phyloP scores from a whole-genome alignment of 2,888 invertebrate genomes.

The Drosophila maculinotata region DNA sequence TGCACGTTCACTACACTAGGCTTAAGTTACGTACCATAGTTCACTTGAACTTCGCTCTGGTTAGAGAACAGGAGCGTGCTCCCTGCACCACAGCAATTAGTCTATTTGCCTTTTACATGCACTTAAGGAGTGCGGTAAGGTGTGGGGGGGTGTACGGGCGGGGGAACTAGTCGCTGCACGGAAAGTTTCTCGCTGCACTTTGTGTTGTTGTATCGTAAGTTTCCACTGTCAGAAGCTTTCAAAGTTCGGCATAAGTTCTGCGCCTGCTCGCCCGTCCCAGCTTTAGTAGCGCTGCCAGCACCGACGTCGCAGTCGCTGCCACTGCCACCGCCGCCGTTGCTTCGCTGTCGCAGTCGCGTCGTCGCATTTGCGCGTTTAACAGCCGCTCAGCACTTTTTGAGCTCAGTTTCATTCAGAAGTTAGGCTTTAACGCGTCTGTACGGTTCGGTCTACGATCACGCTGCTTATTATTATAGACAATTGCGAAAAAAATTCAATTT shows the following conservation, averaged over 20 bases:
- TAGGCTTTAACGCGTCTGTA: constrained; percentile 54
- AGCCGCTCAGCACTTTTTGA: constrained; percentile 48
- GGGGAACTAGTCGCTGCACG: constrained; percentile 13
- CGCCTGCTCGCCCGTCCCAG: constrained; percentile 56
- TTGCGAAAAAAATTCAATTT: constrained; percentile 69
- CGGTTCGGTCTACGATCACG: constrained; percentile 36
- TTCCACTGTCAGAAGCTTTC: constrained; percentile 58
- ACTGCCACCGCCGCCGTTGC: constrained; percentile 5
- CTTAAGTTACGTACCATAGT: constrained; percentile 24
- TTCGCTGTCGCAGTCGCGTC: constrained; percentile 48
- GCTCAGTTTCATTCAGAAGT: constrained; percentile 82
- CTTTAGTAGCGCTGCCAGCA: constrained; percentile 29
- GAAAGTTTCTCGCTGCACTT: constrained; percentile 40
- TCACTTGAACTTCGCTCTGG: constrained; percentile 64
- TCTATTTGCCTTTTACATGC: constrained; percentile 49
- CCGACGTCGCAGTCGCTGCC: constrained; percentile 9
- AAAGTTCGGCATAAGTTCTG: constrained; percentile 44
- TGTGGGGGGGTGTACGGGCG: not conserved
- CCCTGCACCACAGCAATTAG: constrained; percentile 58
- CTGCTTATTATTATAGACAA: constrained; percentile 47
- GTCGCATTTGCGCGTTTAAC: constrained; percentile 72
- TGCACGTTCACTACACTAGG: constrained; percentile 16
- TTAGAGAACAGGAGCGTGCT: constrained; percentile 56
- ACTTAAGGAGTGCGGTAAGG: constrained; percentile 28
- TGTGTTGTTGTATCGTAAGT: constrained; percentile 25